Percentiles rank a stretch among this genome's conserved stretches.
Conservation (phyloP, 64 coral and sea anemone genomes). For the Astreopora myriophthalma region DNA sequence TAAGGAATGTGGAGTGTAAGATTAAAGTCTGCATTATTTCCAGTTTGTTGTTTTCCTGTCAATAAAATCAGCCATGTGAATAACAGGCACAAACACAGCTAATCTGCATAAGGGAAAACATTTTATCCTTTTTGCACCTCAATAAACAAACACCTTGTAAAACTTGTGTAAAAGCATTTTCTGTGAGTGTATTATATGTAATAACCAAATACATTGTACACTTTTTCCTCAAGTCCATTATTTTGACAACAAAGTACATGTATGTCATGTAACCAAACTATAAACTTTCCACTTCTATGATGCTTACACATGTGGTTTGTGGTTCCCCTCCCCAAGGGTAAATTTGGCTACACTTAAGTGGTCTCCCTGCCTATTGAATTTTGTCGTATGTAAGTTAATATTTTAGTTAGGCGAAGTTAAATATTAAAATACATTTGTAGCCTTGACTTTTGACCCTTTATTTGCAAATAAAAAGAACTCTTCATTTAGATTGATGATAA, state of each 20-base stretch:
- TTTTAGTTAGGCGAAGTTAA: no score
- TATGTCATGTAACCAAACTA: no score
- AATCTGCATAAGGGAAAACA: background rate
- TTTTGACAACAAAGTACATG: no score
- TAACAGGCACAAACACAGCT: background rate
- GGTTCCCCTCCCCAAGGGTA: no score
- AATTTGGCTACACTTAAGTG: no score
- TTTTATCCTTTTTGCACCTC: background rate
- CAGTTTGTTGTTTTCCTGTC: constrained; percentile 62
- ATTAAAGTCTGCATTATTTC: constrained; percentile 71
- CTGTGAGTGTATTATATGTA: background rate
- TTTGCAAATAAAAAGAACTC: background rate
- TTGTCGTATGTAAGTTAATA: no score
- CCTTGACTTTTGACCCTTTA: background rate
- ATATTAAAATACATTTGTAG: background rate
- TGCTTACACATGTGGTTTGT: no score
- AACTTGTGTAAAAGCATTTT: background rate
- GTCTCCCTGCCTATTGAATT: no score
- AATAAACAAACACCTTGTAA: background rate
- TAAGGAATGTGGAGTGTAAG: constrained; percentile 28
- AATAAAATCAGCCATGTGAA: background rate
- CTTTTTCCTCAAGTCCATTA: no score
- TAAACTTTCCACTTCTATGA: no score
- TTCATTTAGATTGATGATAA: background rate
- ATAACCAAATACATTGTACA: background rate